These are phyloP conservation scores for Ciconia boyciana DNA, from an alignment of 2,113 vertebrate species.

Conservation along the genomic window DNA sequence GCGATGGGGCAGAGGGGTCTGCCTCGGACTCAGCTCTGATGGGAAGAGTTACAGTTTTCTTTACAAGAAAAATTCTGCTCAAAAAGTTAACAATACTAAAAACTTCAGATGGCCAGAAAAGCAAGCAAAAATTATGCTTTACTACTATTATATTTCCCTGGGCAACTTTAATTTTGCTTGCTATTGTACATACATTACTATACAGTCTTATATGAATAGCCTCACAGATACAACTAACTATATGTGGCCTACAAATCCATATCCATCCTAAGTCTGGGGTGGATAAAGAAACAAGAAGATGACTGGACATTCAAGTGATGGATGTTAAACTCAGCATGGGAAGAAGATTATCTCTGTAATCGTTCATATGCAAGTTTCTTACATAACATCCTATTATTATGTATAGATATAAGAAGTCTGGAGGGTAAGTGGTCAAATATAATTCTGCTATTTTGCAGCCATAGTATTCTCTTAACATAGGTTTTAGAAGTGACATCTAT, in stretches of 20 bases:
- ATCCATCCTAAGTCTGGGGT: neutral
- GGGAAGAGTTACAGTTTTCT: neutral
- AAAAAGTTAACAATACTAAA: neutral
- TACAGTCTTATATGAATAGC: neutral
- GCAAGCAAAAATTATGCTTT: neutral
- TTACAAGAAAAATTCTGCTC: neutral
- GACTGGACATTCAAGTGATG: neutral
- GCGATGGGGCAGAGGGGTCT: too few relatives aligned
- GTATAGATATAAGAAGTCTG: neutral
- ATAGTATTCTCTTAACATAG: neutral
- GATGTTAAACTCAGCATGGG: neutral
- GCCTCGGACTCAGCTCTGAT: neutral
- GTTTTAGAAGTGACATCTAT: neutral
- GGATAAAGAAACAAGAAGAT: neutral
- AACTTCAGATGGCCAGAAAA: neutral
- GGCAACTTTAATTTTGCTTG: neutral
- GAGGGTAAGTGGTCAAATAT: neutral
- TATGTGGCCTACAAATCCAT: neutral
- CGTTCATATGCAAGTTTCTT: neutral
- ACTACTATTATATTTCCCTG: neutral
- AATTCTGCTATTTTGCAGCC: neutral
- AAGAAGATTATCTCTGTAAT: neutral
- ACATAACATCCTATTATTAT: neutral
- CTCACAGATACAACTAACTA: neutral
- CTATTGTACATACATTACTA: neutral